Evolutionary conservation across 2,888 invertebrate species (phyloP), one percentile per base, ranked within the genome.

Genomic region (Eilema depressum): DNA sequence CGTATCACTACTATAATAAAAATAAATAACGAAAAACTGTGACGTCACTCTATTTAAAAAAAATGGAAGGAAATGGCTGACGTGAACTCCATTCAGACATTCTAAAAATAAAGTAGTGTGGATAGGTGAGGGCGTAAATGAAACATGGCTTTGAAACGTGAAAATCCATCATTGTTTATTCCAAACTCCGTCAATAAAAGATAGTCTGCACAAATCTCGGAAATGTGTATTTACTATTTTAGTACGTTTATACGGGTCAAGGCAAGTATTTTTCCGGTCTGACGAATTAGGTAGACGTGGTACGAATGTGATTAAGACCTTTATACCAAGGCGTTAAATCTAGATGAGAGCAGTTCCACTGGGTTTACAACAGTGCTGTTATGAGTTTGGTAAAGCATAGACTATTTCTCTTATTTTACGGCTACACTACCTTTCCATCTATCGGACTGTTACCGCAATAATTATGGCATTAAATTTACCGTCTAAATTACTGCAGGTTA

Each of bases 71-170:
- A 74, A 73, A 73, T 76, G 75, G 74, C 76, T 81, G 78, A 73
- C 69, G 75, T 73, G 73, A 76, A 67, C 60, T 30, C 66, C 82
- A 80, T 82, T 80, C 76, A 81, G 68, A 73, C 67, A 75, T 80
- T 82, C 80, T 83, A 81, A 75, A 69, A 78, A 77, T 81, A 82
- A 75, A 71, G 57, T 59, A 53, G 33, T 63, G 65, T 73, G 77
- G 79, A 73, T 73, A 67, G 57, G 26, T 64, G 56, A 56, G 37
- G 67, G 79, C 73, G 76, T 81, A 83, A 82, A 83, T 75, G 81
- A 57, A 75, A 70, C 71, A 71, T 73, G 71, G 71, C 69, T 71
- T 65, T 65, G 70, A 70, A 71, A 77, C 71, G 77, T 77, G 77
- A 83, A 80, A 75, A 77, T 73, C 68, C 75, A 71, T 75, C 69